phyloP scores from a whole-genome alignment of 1,140 invertebrate genomes.

The Bombus vancouverensis region DNA sequence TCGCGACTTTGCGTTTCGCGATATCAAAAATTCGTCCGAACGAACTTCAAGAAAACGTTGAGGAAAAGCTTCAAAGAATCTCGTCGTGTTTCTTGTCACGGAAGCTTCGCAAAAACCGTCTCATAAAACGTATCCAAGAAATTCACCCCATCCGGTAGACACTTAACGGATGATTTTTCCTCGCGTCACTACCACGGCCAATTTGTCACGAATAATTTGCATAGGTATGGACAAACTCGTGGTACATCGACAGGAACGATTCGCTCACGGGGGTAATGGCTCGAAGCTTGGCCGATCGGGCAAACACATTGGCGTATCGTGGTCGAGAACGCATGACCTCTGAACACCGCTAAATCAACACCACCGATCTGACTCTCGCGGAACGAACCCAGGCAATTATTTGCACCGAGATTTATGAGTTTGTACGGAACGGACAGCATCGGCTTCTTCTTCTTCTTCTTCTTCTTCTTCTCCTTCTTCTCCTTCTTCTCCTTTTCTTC shows the following conservation, averaged over 20 bases:
- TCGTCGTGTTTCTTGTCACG: too few relatives aligned
- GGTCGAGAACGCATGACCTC: constrained; percentile 71
- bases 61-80: too few relatives aligned
- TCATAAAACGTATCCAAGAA: neutral
- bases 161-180: neutral
- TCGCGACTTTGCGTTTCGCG: too few relatives aligned
- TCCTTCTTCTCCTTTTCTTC: neutral
- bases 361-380: constrained; percentile 71
- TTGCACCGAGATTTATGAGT: constrained; percentile 81
- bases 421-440: constrained; percentile 71
- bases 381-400: constrained; percentile 77
- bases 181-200: neutral
- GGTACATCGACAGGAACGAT: constrained; percentile 12
- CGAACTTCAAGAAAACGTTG: too few relatives aligned
- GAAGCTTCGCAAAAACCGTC: too few relatives aligned
- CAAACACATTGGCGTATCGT: constrained; percentile 54
- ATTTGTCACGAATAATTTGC: constrained; percentile 20
- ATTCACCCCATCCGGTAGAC: neutral
- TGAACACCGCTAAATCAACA: constrained; percentile 80
- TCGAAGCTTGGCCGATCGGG: constrained; percentile 44
- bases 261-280: constrained; percentile 24
- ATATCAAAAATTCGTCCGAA: too few relatives aligned
- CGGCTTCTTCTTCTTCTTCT: constrained; percentile 53
- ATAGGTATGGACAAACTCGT: neutral
- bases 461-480: neutral